Conservation (phyloP, 1,140 invertebrate genomes). For the Hesperophylax magnus region DNA sequence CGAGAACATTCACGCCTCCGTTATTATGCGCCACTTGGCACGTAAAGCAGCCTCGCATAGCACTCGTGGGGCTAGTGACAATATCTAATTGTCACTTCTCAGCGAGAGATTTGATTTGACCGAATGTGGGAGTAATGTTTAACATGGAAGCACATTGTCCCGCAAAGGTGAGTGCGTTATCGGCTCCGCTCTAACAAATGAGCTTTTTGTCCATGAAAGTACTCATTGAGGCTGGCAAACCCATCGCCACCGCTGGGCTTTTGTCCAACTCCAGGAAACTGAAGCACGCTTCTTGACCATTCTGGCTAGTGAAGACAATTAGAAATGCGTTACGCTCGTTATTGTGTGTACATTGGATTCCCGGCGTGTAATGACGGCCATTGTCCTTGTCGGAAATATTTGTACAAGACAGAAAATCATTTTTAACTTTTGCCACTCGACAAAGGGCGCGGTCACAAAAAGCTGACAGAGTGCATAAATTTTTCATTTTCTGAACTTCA, state of each 20-base stretch:
- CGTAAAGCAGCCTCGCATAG: constrained; percentile 33
- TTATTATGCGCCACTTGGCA: constrained; percentile 20
- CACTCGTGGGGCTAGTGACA: constrained; percentile 36
- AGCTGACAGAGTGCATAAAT: constrained; percentile 50
- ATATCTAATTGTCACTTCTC: constrained; percentile 55
- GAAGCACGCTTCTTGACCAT: constrained; percentile 44
- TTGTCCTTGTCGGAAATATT: constrained; percentile 53
- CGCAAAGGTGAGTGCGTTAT: constrained; percentile 37
- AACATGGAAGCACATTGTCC: constrained; percentile 52
- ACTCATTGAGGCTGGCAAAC: background rate
- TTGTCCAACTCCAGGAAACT: constrained; percentile 51
- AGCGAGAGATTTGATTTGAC: constrained; percentile 54
- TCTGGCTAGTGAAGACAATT: constrained; percentile 44
- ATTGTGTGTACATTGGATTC: constrained; percentile 55
- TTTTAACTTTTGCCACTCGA: constrained; percentile 42
- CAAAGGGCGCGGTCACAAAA: constrained; percentile 25
- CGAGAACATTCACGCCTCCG: constrained; percentile 48
- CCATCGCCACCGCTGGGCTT: constrained; percentile 32
- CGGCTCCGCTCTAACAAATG: constrained; percentile 17
- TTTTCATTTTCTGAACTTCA: constrained; percentile 51
- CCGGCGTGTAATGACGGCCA: constrained; percentile 55
- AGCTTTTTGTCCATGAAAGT: constrained; percentile 21
- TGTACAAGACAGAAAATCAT: constrained; percentile 53
- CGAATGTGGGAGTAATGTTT: constrained; percentile 57
- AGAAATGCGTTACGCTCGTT: constrained; percentile 54